These are phyloP conservation scores for Drosophila hydei DNA, from an alignment of 1,140 invertebrate species.

Conservation along the genomic window DNA sequence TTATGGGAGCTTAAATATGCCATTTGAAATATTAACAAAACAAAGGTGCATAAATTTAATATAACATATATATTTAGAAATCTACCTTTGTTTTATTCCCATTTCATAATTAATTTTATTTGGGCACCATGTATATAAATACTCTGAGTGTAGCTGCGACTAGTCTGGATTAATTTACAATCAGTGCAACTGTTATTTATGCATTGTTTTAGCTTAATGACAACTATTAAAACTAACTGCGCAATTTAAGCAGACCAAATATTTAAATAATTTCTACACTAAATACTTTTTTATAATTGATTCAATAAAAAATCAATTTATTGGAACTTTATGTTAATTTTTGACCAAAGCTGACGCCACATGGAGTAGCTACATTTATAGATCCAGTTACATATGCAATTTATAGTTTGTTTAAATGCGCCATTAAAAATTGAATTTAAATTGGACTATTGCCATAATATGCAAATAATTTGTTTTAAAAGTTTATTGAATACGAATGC, in stretches of 20 bases:
- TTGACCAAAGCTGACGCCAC: conserved; percentile 2
- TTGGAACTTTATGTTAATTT: conserved; percentile 35
- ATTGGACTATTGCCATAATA: conserved; percentile 56
- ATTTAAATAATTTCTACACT: conserved; percentile 1
- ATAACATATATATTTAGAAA: no score
- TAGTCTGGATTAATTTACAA: background rate
- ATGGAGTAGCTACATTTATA: background rate
- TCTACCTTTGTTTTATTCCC: no score
- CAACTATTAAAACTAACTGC: background rate
- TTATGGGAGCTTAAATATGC: no score
- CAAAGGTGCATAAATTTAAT: no score
- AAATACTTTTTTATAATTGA: background rate
- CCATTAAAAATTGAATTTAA: conserved; percentile 54
- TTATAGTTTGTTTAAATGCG: conserved; percentile 32
- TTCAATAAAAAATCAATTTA: conserved; percentile 17
- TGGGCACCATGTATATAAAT: no score
- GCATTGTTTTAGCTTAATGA: conserved; percentile 10
- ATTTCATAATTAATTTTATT: no score
- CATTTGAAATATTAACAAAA: no score
- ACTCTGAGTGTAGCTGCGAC: background rate
- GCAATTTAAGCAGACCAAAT: background rate
- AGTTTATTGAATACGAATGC: conserved; percentile 68
- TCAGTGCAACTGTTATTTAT: background rate
- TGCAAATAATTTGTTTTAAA: conserved; percentile 65
- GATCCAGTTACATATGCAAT: conserved; percentile 20